Evolutionary conservation across 2,113 vertebrate species (phyloP).

Genomic region (Cyprinodon brontotheroides): DNA sequence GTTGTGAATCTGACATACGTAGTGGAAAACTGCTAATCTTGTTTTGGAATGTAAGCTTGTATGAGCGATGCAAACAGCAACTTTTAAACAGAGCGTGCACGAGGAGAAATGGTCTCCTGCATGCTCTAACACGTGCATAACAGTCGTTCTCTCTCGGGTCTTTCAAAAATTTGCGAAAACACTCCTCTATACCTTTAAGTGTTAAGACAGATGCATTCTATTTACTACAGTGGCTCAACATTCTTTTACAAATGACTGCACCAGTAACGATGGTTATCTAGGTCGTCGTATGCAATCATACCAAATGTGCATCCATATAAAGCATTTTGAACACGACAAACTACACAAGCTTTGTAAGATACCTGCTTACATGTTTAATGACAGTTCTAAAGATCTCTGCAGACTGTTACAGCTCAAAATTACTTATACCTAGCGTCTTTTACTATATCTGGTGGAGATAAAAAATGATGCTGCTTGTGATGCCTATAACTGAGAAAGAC

Average conservation of each 20-base stretch:
- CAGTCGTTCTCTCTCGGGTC: too few species aligned
- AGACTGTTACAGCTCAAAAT: conserved; percentile 4
- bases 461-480: conserved; percentile 3
- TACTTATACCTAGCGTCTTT: conserved; percentile 2
- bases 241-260: conserved; percentile 8
- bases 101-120: too few species aligned
- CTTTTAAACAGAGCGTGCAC: too few species aligned
- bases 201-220: neutral
- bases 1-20: too few species aligned
- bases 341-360: conserved; percentile 20
- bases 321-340: conserved; percentile 25
- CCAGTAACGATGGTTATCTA: conserved; percentile 5
- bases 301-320: neutral
- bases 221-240: neutral
- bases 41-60: too few species aligned
- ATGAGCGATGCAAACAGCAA: too few species aligned
- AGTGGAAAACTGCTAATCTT: too few species aligned
- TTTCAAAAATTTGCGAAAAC: too few species aligned
- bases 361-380: conserved; percentile 13
- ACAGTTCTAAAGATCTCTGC: neutral
- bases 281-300: conserved; percentile 12
- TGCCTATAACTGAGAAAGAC: conserved; percentile 1
- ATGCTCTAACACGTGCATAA: too few species aligned
- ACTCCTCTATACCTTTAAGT: neutral
- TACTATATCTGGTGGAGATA: conserved; percentile 1